Percentiles rank a stretch among this genome's conserved stretches.
Conservation (phyloP, 2,888 invertebrate genomes). For the Heliconius ismenius region DNA sequence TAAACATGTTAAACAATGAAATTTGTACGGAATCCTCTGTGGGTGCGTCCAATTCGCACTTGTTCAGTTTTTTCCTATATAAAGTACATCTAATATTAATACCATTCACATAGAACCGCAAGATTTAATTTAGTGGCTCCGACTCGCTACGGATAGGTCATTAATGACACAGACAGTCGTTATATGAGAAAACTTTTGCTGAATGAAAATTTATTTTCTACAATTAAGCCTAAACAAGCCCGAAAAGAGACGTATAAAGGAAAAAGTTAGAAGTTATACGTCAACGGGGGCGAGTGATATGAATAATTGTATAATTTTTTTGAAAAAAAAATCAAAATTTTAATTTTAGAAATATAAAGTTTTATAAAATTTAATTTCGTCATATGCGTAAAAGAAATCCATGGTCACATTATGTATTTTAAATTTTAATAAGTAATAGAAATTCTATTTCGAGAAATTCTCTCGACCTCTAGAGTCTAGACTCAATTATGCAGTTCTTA, state of each 20-base stretch:
- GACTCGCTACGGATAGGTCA: slow-evolving; percentile 32
- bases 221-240: slow-evolving; percentile 24
- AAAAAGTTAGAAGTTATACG: slow-evolving; percentile 7
- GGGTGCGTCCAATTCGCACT: background rate
- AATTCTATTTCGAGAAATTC: too few relatives aligned
- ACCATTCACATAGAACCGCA: background rate
- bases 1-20: too few relatives aligned
- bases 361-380: too few relatives aligned
- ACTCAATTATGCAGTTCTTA: too few relatives aligned
- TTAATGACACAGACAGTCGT: slow-evolving; percentile 33
- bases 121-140: slow-evolving; percentile 27
- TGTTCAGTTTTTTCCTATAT: background rate
- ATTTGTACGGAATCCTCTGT: background rate
- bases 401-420: too few relatives aligned
- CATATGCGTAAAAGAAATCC: too few relatives aligned
- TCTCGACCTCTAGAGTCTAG: too few relatives aligned
- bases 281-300: background rate
- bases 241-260: slow-evolving; percentile 25
- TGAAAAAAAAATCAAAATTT: background rate
- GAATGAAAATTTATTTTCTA: slow-evolving; percentile 30
- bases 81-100: background rate
- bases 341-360: too few relatives aligned
- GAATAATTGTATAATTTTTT: background rate
- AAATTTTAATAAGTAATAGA: too few relatives aligned
- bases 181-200: slow-evolving; percentile 39